Conservation (phyloP, 2,888 invertebrate genomes). For the Lasioglossum oenotherae region DNA sequence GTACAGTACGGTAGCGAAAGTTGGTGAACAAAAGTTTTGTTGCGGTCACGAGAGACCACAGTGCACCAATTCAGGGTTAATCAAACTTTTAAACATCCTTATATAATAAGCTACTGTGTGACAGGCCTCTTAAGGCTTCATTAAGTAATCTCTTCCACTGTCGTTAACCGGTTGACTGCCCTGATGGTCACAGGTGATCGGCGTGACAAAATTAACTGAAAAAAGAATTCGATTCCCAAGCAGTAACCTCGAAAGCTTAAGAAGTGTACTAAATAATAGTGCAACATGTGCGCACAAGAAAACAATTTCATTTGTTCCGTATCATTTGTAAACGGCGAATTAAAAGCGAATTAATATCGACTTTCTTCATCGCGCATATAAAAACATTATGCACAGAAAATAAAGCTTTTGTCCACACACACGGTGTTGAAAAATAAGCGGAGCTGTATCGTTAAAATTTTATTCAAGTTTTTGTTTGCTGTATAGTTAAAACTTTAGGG, state of each 20-base stretch:
- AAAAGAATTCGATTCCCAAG: neutral
- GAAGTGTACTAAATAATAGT: neutral
- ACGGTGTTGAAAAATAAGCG: too few species aligned
- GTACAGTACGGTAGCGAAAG: neutral
- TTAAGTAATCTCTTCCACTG: neutral
- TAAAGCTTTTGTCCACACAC: neutral
- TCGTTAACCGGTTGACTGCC: neutral
- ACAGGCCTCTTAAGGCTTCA: neutral
- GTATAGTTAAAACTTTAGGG: neutral
- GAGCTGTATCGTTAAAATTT: neutral
- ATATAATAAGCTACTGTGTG: neutral
- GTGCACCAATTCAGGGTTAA: neutral
- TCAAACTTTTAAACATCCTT: neutral
- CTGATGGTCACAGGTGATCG: neutral
- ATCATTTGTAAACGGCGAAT: neutral
- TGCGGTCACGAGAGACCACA: neutral
- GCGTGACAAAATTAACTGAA: neutral
- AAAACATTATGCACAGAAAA: neutral
- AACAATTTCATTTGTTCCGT: neutral
- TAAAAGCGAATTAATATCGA: neutral
- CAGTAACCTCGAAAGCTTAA: neutral
- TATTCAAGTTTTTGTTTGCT: neutral
- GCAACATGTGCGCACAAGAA: neutral
- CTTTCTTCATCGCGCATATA: neutral
- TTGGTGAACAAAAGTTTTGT: neutral